A percentile compares a stretch with the other conserved stretches of the same genome.
These are phyloP conservation scores for Listronotus bonariensis DNA, from an alignment of 1,140 invertebrate genomes.

Conservation along the genomic window DNA sequence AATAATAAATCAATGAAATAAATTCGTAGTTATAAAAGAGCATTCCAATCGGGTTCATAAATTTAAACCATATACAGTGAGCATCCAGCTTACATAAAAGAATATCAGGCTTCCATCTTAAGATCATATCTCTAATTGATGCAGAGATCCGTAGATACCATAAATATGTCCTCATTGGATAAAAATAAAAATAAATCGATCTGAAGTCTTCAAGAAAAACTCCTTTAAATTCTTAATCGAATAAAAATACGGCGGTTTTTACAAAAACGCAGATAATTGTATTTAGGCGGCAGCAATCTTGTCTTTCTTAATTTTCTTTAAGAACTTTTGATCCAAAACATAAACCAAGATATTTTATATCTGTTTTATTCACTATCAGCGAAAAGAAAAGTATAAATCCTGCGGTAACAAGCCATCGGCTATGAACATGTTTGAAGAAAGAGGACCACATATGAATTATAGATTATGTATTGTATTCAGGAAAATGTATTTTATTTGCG, in stretches of 20 bases:
- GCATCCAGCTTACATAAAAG: too few species aligned
- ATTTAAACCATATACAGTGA: too few species aligned
- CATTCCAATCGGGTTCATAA: too few species aligned
- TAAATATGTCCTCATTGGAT: too few species aligned
- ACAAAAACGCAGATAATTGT: conserved; percentile 39
- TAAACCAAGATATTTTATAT: conserved; percentile 29
- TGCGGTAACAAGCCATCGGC: conserved; percentile 40
- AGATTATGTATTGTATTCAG: conserved; percentile 51
- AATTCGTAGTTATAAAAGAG: too few species aligned
- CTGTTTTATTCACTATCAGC: conserved; percentile 36
- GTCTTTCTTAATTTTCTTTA: conserved; percentile 43
- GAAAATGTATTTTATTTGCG: conserved; percentile 47
- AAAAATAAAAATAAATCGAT: background rate
- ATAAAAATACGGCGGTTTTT: conserved; percentile 2
- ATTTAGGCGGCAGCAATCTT: conserved; percentile 49
- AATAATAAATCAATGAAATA: too few species aligned
- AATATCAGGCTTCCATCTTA: too few species aligned
- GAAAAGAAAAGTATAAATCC: conserved; percentile 39
- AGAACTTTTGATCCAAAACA: conserved; percentile 11
- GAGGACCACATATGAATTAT: conserved; percentile 48
- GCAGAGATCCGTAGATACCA: too few species aligned
- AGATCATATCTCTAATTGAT: too few species aligned
- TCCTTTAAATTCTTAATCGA: conserved; percentile 19
- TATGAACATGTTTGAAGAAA: conserved; percentile 21
- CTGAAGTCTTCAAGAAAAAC: too few species aligned